Percentiles rank a stretch among this genome's conserved stretches.
phyloP scores from a whole-genome alignment of 2,888 invertebrate genomes.

The Drosophila longiperda region DNA sequence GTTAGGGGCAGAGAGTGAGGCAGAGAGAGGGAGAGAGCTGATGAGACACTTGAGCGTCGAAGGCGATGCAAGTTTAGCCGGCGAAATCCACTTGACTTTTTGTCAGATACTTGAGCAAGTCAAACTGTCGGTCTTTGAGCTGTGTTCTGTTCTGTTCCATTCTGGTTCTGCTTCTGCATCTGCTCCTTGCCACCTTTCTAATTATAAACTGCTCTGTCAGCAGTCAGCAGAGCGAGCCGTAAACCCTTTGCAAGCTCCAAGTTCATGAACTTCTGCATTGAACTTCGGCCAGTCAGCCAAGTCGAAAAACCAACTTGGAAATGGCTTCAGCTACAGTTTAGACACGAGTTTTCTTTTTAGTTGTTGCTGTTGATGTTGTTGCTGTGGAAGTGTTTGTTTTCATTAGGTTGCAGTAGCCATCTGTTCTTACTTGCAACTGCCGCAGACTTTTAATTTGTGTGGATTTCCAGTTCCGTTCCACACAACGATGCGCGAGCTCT shows the following conservation, averaged over 20 bases:
- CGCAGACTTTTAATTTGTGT: slow-evolving; percentile 75
- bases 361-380: slow-evolving; percentile 33
- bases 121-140: slow-evolving; percentile 57
- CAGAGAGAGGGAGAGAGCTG: neutral
- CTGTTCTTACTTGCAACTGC: slow-evolving; percentile 63
- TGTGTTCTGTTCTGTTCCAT: slow-evolving; percentile 7
- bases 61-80: slow-evolving; percentile 66
- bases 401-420: slow-evolving; percentile 74
- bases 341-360: slow-evolving; percentile 51
- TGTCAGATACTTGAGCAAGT: slow-evolving; percentile 67
- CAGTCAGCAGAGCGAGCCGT: slow-evolving; percentile 47
- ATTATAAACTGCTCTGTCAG: slow-evolving; percentile 78
- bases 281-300: slow-evolving; percentile 66
- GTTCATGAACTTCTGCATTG: slow-evolving; percentile 82
- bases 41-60: slow-evolving; percentile 20
- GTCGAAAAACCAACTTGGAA: slow-evolving; percentile 67
- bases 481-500: slow-evolving; percentile 31
- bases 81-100: slow-evolving; percentile 76
- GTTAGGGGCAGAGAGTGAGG: neutral
- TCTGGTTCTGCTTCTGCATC: neutral
- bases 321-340: slow-evolving; percentile 53
- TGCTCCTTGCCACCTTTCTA: slow-evolving; percentile 56
- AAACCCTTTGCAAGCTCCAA: slow-evolving; percentile 71
- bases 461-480: slow-evolving; percentile 67
- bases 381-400: slow-evolving; percentile 63